phyloP scores from a whole-genome alignment of 37 sponge, comb jelly and placozoan species.

The Mnemiopsis leidyi region DNA sequence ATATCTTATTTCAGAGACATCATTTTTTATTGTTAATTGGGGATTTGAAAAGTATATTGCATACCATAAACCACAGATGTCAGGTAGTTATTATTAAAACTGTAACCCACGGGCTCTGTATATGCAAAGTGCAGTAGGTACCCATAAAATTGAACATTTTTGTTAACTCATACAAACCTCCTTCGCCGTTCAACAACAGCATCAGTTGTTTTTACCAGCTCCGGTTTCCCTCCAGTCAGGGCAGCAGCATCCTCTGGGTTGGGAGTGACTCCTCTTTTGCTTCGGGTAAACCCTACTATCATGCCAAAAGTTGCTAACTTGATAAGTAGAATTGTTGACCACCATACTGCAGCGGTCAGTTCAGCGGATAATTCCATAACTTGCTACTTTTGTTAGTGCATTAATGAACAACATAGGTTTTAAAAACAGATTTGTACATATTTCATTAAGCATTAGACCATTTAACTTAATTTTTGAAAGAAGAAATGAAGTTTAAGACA shows the following conservation, averaged over 20 bases:
- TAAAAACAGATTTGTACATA: background rate
- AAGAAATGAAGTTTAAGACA: no score
- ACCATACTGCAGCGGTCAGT: background rate
- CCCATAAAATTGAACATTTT: background rate
- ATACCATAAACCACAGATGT: no score
- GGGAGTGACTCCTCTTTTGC: background rate
- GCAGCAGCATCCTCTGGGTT: background rate
- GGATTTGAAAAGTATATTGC: no score
- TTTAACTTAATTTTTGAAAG: no score
- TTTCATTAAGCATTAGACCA: no score
- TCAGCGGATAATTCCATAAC: background rate
- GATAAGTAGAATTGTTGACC: background rate
- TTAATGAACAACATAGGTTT: background rate
- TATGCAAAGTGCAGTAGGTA: no score
- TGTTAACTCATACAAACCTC: background rate
- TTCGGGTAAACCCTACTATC: background rate
- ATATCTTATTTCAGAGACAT: background rate
- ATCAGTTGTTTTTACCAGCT: background rate
- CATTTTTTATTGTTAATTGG: no score
- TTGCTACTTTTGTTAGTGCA: background rate
- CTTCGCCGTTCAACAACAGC: background rate
- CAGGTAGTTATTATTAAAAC: no score
- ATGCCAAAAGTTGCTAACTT: conserved; percentile 3
- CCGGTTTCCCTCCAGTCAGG: background rate
- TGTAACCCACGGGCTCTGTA: no score